Evolutionary conservation across 2,888 invertebrate species (phyloP), one percentile per base, ranked within the genome.

Genomic region (Eupithecia tripunctaria): DNA sequence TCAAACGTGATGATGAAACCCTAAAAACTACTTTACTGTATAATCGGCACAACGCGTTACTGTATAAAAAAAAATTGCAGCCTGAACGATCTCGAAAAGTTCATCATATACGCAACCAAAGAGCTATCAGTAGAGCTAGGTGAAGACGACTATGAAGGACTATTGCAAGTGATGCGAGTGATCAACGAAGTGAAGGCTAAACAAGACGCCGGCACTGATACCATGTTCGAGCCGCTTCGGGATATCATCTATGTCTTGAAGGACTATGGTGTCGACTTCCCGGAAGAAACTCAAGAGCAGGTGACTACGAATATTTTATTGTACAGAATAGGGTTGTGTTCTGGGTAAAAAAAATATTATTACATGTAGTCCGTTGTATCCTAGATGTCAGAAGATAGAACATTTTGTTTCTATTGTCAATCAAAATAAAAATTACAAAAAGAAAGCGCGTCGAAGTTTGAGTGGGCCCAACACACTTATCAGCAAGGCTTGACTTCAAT

Each of bases 161-260:
- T 99, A 3, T 94, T 99, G 1, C 95, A 96, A 70, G 97, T 98
- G 59, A 98, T 99, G 96, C 96, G 97, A 15, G 97, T 97, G 78
- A 93, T 99, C 59, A 96, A 97, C n/a, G 96, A 97, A 81, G 98
- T 99, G 77, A 95, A 96, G 21, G 97, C 97, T 79, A 94, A 95
- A 56, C 94, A 96, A 41, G 94, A 94, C 70, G 88, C 89, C 2
- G 91, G 89, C 60, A 98, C 98, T 1, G 98, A 98, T 81, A 95
- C 95, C 59, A 98, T 98, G 97, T 99, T 99, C 87, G 98, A 97
- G 41, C 98, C 98, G 0, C 91, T 99, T 0, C 96, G 97, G 76
- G 97, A 97, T 81, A 98, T 97, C 62, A 98, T 99, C 67, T 97
- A 98, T 75, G 94, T 99, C 14, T 95, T 99, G 14, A 97, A 96